Evolutionary conservation across 2,888 invertebrate genomes (phyloP), one percentile per base, ranked within the genome.

Genomic region (Galeruca laticollis): DNA sequence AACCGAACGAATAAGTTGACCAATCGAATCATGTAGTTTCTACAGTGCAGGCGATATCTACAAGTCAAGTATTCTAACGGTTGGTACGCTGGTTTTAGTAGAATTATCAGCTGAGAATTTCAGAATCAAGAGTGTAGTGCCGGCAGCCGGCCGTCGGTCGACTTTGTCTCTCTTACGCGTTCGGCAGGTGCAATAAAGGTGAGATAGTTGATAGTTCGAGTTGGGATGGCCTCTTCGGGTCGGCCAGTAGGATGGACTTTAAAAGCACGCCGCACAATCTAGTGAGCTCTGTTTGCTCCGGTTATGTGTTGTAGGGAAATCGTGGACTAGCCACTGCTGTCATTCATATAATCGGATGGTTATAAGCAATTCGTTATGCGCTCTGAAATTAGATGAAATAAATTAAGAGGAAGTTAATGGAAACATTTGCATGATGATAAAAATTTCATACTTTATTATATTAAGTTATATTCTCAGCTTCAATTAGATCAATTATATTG

Each of bases 151-250:
- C 56, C 52, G 60, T 35, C 62, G 62, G 49, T 47, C 43, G 40
- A 64, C 52, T 57, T 57, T 57, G 56, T 57, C 35, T 57, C 56
- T 57, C 56, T 57, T 57, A 35, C 59, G 64, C 60, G 60, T 56
- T 60, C 64, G 65, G 75, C 75, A 75, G 75, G 73, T 73, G 75
- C 73, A 73, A 51, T 54, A 52, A 61, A 69, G 70, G 73, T 69
- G 71, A 72, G 67, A 73, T 66, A 69, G 71, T 71, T 68, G 76
- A 73, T 74, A 75, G 74, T 75, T 72, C 75, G 73, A 72, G 71
- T 74, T 72, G 70, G 76, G 75, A 77, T 72, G 78, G 78, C 75
- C 78, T 77, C 76, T 71, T 60, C 75, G 68, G 77, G 77, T 77
- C 77, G 56, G 54, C 40, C 63, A 54, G 63, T 54, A 63, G 63